Conservation (phyloP, 2,888 invertebrate genomes). For the Brachypalpus laphriformis region DNA sequence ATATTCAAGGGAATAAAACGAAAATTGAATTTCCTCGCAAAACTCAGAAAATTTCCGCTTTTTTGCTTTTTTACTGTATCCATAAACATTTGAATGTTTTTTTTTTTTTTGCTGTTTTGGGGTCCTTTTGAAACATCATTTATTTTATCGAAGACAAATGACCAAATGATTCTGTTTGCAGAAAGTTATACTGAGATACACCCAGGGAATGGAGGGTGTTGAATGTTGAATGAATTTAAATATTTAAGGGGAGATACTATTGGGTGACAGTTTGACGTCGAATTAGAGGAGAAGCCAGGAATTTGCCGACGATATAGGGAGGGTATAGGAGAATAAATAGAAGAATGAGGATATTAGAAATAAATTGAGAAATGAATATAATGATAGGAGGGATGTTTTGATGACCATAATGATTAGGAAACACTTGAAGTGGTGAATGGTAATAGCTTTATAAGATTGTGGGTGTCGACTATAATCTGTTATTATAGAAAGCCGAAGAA, state of each 20-base stretch:
- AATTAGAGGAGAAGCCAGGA: not conserved
- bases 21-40: constrained; percentile 40
- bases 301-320: not conserved
- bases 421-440: not conserved
- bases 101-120: not conserved
- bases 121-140: constrained; percentile 30
- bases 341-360: not conserved
- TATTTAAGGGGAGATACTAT: constrained; percentile 16
- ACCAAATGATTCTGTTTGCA: constrained; percentile 49
- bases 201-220: not conserved
- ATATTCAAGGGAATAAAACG: not conserved
- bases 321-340: not conserved
- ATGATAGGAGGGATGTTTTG: not conserved
- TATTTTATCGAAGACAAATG: constrained; percentile 62
- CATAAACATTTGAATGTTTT: constrained; percentile 33
- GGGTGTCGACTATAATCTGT: too few relatives aligned
- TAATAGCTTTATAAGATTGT: not conserved
- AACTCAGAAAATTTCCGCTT: not conserved
- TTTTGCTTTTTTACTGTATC: not conserved
- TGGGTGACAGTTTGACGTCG: not conserved
- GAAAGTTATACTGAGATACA: not conserved
- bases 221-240: constrained; percentile 48
- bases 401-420: not conserved
- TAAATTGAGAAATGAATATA: not conserved
- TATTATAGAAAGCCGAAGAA: too few relatives aligned